A percentile compares a stretch with the other conserved stretches of the same genome.
Evolutionary conservation across 2,113 vertebrate species (phyloP).

Genomic region (Daphoenositta chrysoptera): DNA sequence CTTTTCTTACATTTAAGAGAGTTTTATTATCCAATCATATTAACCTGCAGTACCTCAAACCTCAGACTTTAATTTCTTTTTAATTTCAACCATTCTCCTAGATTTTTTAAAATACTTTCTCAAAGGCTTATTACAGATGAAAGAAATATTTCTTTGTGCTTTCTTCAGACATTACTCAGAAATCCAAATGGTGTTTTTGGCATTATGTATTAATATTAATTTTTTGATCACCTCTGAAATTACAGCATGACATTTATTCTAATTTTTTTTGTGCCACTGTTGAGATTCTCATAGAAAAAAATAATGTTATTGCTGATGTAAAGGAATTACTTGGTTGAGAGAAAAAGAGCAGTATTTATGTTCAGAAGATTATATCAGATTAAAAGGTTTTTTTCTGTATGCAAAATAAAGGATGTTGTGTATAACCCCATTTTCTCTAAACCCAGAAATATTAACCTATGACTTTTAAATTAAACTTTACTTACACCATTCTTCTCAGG

Average conservation of each 20-base stretch:
- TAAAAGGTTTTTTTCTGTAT: neutral
- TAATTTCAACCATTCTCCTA: neutral
- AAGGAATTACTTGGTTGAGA: neutral
- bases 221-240: slow-evolving; percentile 34
- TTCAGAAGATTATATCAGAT: neutral
- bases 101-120: neutral
- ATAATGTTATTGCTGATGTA: neutral
- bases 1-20: neutral
- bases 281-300: neutral
- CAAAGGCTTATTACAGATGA: slow-evolving; percentile 27
- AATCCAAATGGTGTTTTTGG: slow-evolving; percentile 4
- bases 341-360: neutral
- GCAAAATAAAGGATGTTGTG: neutral
- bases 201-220: neutral
- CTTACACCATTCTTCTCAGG: neutral
- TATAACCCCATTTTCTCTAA: neutral
- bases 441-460: neutral
- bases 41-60: slow-evolving; percentile 19
- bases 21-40: neutral
- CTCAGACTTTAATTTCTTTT: slow-evolving; percentile 24
- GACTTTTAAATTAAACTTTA: slow-evolving; percentile 17
- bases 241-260: slow-evolving; percentile 8
- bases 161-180: neutral
- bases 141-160: slow-evolving; percentile 10
- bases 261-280: neutral